Percentiles rank a stretch among this genome's conserved stretches.
Conservation (phyloP, 2,113 vertebrate species). For the Oxyruncus cristatus region DNA sequence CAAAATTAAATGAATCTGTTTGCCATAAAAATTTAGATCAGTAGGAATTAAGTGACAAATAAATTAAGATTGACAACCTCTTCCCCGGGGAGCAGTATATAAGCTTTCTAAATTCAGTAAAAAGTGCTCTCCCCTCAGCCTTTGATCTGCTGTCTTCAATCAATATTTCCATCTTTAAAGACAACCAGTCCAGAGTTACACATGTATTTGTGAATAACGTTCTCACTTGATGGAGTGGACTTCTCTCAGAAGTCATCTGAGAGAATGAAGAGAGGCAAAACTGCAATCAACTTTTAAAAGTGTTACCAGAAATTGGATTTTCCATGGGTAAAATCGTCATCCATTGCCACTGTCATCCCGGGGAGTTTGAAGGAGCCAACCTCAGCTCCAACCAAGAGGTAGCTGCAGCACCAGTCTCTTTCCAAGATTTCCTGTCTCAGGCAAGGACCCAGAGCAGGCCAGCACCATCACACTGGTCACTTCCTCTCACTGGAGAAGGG, state of each 20-base stretch:
- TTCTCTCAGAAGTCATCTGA: neutral
- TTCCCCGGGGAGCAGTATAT: slow-evolving; percentile 26
- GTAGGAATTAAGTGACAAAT: slow-evolving; percentile 63
- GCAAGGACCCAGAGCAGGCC: neutral
- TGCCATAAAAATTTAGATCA: slow-evolving; percentile 68
- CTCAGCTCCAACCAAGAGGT: neutral
- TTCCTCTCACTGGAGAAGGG: neutral
- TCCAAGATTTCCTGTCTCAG: neutral
- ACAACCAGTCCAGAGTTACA: neutral
- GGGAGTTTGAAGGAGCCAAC: neutral
- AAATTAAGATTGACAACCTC: slow-evolving; percentile 63
- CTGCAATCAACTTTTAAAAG: neutral
- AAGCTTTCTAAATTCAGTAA: slow-evolving; percentile 53
- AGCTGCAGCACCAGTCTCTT: neutral
- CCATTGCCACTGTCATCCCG: neutral
- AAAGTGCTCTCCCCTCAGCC: slow-evolving; percentile 11
- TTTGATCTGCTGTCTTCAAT: slow-evolving; percentile 43
- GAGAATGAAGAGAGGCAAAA: neutral
- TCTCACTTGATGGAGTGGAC: neutral
- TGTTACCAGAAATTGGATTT: neutral
- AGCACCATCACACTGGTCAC: neutral
- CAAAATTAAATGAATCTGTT: slow-evolving; percentile 67
- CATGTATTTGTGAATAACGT: neutral
- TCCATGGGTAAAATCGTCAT: neutral
- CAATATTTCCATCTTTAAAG: slow-evolving; percentile 35